Conservation (phyloP, 2,888 invertebrate species). For the Ptycholaimellus sp. region DNA sequence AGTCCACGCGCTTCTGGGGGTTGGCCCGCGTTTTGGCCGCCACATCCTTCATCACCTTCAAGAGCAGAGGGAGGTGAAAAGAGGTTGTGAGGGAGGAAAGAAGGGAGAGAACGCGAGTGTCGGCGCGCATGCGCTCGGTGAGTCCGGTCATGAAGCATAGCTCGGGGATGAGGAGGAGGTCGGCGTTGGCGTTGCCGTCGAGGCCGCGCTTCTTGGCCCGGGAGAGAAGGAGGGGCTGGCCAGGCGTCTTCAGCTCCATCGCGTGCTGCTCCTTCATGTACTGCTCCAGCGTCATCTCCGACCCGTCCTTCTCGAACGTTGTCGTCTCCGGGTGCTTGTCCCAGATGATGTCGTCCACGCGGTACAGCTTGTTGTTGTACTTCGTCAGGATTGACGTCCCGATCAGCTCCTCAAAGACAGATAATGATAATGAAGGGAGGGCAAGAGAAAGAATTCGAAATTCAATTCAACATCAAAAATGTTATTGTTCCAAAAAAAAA, state of each 20-base stretch:
- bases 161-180: conserved; percentile 50
- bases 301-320: conserved; percentile 34
- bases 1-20: conserved; percentile 45
- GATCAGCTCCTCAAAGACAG: too few relatives aligned
- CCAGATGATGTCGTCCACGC: conserved; percentile 61
- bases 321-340: conserved; percentile 42
- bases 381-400: too few relatives aligned
- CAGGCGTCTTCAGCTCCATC: conserved; percentile 44
- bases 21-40: conserved; percentile 49
- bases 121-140: conserved; percentile 52
- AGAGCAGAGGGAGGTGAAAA: too few relatives aligned
- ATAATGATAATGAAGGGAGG: too few relatives aligned
- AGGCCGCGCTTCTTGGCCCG: conserved; percentile 13
- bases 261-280: conserved; percentile 57
- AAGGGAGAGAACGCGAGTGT: conserved; percentile 62
- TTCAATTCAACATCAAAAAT: too few relatives aligned
- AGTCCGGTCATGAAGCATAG: conserved; percentile 65
- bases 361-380: conserved; percentile 68
- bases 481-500: too few relatives aligned
- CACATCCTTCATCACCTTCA: conserved; percentile 48
- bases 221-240: conserved; percentile 28
- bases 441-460: too few relatives aligned
- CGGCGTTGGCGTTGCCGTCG: conserved; percentile 8
- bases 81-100: too few relatives aligned
- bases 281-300: conserved; percentile 31